phyloP scores from a whole-genome alignment of 2,113 vertebrate species.

The Dendropsophus ebraccatus region DNA sequence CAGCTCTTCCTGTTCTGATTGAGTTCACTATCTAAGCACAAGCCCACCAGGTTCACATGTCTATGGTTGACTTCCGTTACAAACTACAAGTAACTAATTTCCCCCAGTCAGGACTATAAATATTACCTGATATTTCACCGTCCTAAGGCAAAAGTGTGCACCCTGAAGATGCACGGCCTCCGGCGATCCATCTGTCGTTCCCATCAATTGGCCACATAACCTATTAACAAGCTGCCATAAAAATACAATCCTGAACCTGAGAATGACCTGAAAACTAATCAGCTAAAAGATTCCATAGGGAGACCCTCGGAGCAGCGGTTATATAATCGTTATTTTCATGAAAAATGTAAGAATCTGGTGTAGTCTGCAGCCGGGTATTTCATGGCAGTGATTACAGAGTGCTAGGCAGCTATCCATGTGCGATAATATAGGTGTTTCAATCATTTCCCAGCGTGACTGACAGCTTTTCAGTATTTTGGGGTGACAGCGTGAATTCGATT shows the following conservation, averaged over 20 bases:
- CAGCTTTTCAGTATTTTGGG: constrained; percentile 48
- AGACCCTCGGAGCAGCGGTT: background rate
- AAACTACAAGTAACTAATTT: background rate
- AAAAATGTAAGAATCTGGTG: background rate
- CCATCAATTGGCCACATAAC: background rate
- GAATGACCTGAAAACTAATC: constrained; percentile 2
- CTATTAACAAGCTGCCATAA: constrained; percentile 3
- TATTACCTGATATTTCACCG: background rate
- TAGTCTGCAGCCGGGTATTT: constrained; percentile 42
- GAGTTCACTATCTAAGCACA: background rate
- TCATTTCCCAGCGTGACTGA: constrained; percentile 52
- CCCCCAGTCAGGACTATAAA: background rate
- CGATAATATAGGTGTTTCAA: constrained; percentile 55
- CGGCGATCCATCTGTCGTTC: background rate
- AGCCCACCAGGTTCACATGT: background rate
- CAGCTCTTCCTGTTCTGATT: background rate
- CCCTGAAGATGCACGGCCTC: background rate
- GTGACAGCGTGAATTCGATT: constrained; percentile 51
- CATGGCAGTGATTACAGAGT: constrained; percentile 45
- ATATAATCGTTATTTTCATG: constrained; percentile 12
- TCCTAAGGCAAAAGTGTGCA: background rate
- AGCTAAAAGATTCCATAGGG: background rate
- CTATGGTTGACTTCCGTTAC: background rate
- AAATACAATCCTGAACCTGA: background rate
- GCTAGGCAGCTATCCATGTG: constrained; percentile 35